Percentiles rank a stretch among this genome's conserved stretches.
Evolutionary conservation across 2,888 invertebrate species (phyloP).

Genomic region (Oscheius sp.): DNA sequence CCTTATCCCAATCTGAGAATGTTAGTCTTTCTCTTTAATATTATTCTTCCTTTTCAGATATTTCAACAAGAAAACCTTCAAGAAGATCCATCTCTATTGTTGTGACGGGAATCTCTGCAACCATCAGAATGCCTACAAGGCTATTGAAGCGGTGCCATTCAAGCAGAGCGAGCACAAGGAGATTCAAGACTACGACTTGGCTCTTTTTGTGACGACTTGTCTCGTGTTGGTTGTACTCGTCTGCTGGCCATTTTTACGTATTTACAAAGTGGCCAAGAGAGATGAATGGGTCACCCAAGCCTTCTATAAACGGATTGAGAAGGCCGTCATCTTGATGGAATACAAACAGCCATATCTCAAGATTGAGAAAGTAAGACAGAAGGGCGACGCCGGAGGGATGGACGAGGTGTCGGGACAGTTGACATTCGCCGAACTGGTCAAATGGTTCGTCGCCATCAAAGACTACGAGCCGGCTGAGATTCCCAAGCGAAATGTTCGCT

Average conservation of each 20-base stretch:
- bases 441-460: background rate
- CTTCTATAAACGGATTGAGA: background rate
- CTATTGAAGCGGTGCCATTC: background rate
- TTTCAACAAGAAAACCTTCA: background rate
- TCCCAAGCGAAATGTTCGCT: background rate
- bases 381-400: background rate
- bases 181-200: background rate
- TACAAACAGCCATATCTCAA: background rate
- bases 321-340: constrained; percentile 16
- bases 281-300: background rate
- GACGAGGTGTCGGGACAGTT: background rate
- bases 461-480: background rate
- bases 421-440: background rate
- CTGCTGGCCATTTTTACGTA: background rate
- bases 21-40: background rate
- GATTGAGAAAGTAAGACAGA: background rate
- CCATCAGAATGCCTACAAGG: background rate
- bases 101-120: constrained; percentile 9
- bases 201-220: background rate
- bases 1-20: constrained; percentile 7
- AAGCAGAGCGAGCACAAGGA: background rate
- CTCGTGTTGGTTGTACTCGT: background rate
- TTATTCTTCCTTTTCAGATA: background rate
- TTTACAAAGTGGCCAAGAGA: background rate
- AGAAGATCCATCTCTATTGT: constrained; percentile 12